Conservation (phyloP, 1,140 invertebrate species). For the Nephila pilipes region DNA sequence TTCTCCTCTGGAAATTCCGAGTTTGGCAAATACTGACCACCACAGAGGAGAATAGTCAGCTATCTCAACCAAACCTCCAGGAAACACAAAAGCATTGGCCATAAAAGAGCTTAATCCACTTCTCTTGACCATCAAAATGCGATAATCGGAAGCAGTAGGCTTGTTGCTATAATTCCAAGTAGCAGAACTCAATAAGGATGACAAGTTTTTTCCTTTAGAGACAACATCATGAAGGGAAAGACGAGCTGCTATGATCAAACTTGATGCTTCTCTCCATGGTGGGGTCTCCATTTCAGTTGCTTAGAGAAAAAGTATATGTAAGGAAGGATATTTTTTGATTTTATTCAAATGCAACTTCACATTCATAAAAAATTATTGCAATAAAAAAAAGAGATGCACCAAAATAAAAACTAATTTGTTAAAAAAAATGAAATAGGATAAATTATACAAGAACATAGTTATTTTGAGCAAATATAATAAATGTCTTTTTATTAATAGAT, state of each 20-base stretch:
- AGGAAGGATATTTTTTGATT: background rate
- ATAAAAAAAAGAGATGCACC: background rate
- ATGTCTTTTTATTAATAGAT: background rate
- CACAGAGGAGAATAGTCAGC: constrained; percentile 87
- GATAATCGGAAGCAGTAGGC: constrained; percentile 80
- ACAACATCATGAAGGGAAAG: constrained; percentile 77
- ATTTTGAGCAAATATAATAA: too few species aligned
- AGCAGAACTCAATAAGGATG: constrained; percentile 51
- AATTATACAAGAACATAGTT: too few species aligned
- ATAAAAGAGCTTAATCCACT: constrained; percentile 85
- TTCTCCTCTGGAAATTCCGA: constrained; percentile 74
- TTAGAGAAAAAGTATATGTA: constrained; percentile 34
- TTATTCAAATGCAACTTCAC: too few species aligned
- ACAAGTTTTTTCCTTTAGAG: constrained; percentile 77
- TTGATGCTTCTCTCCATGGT: constrained; percentile 82
- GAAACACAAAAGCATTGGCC: constrained; percentile 90
- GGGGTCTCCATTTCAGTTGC: constrained; percentile 54
- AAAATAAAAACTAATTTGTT: background rate
- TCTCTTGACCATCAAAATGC: constrained; percentile 86
- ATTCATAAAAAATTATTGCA: too few species aligned
- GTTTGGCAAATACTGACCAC: constrained; percentile 85
- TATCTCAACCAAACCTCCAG: constrained; percentile 87
- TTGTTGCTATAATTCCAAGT: constrained; percentile 54
- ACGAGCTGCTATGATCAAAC: constrained; percentile 81
- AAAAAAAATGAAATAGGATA: too few species aligned